These are phyloP conservation scores for Spilarctia lutea DNA, from an alignment of 2,888 invertebrate genomes.

Conservation along the genomic window DNA sequence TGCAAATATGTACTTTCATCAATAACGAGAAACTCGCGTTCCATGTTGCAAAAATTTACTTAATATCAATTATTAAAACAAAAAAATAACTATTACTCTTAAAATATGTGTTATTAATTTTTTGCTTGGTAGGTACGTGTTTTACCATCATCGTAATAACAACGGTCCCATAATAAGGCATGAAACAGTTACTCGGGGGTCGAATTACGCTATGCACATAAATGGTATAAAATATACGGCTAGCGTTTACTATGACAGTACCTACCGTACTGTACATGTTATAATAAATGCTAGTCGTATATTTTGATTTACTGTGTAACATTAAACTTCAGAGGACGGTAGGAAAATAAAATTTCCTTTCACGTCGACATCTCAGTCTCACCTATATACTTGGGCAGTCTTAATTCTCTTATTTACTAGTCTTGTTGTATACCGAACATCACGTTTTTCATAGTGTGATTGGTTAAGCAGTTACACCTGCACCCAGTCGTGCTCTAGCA, in stretches of 20 bases:
- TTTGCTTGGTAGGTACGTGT: not conserved
- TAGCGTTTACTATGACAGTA: not conserved
- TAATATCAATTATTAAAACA: not conserved
- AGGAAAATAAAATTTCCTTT: too few species aligned
- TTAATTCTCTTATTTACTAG: too few species aligned
- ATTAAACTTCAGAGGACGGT: too few species aligned
- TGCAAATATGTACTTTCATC: not conserved
- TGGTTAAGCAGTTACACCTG: too few species aligned
- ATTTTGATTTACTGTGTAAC: too few species aligned
- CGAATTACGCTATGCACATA: not conserved
- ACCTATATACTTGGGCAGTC: too few species aligned
- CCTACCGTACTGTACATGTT: too few species aligned
- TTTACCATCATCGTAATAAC: not conserved
- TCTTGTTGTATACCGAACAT: too few species aligned
- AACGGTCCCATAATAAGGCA: not conserved
- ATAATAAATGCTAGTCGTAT: too few species aligned
- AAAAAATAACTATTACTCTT: not conserved
- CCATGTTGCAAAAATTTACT: not conserved
- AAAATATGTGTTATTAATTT: not conserved
- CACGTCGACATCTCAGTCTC: too few species aligned
- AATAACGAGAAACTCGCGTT: not conserved
- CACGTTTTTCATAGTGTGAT: too few species aligned
- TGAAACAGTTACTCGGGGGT: not conserved
- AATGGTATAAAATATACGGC: not conserved
- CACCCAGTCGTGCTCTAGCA: too few species aligned